phyloP scores from a whole-genome alignment of 2,888 invertebrate species.

The Andrena bicolor region DNA sequence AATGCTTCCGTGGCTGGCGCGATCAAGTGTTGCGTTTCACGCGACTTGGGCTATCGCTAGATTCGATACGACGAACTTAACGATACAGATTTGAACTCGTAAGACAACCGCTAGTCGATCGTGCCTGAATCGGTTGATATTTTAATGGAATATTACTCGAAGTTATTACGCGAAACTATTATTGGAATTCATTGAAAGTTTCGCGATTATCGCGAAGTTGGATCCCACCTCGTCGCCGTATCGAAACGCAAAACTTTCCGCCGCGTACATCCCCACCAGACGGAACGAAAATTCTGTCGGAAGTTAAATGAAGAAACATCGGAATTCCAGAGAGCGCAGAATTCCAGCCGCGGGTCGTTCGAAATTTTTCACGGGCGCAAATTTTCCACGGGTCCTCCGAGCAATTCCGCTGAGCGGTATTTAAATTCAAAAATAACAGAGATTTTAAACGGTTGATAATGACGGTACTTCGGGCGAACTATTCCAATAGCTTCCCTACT shows the following conservation, averaged over 20 bases:
- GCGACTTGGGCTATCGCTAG: not conserved
- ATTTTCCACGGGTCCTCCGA: not conserved
- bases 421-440: conserved; percentile 1
- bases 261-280: conserved; percentile 13
- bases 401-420: not conserved
- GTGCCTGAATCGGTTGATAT: conserved; percentile 10
- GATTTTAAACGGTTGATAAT: not conserved
- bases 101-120: not conserved
- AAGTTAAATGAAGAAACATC: conserved; percentile 13
- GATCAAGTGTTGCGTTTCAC: not conserved
- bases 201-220: conserved; percentile 42
- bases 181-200: conserved; percentile 50
- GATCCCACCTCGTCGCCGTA: conserved; percentile 46
- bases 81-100: not conserved
- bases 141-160: not conserved
- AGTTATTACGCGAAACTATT: conserved; percentile 37
- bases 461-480: not conserved
- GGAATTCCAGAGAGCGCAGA: not conserved
- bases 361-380: not conserved
- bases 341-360: not conserved
- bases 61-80: not conserved
- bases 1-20: too few species aligned
- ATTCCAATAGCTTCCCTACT: not conserved
- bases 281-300: conserved; percentile 2
- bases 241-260: conserved; percentile 52